Conservation (phyloP, 2,888 invertebrate genomes). For the Operophtera brumata region DNA sequence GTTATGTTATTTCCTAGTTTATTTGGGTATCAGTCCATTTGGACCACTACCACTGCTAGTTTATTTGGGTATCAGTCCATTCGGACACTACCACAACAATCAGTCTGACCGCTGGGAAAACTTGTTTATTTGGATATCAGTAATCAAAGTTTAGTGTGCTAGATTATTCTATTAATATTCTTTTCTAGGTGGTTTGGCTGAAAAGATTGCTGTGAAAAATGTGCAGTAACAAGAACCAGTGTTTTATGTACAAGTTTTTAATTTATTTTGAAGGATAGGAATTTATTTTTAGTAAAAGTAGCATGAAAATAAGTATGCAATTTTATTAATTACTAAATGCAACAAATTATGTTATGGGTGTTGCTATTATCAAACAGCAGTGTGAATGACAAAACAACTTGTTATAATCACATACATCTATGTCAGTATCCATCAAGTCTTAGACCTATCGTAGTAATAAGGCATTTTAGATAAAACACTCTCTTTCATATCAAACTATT, state of each 20-base stretch:
- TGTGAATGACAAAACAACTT: constrained; percentile 66
- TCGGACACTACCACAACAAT: too few relatives aligned
- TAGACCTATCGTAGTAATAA: constrained; percentile 77
- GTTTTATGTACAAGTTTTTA: not conserved
- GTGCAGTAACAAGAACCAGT: constrained; percentile 19
- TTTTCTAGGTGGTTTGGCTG: constrained; percentile 42
- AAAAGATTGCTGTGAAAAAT: constrained; percentile 35
- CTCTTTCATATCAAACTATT: constrained; percentile 78
- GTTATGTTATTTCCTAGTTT: too few relatives aligned
- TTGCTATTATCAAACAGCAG: constrained; percentile 66
- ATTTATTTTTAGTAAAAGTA: constrained; percentile 41
- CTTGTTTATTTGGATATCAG: too few relatives aligned
- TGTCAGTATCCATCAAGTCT: constrained; percentile 79
- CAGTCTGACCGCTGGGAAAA: too few relatives aligned
- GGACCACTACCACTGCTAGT: too few relatives aligned
- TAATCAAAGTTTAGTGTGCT: too few relatives aligned
- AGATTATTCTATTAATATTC: too few relatives aligned
- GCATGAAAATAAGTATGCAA: constrained; percentile 76
- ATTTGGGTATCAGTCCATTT: too few relatives aligned
- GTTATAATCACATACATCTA: constrained; percentile 63
- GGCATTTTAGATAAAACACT: constrained; percentile 79
- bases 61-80: too few relatives aligned
- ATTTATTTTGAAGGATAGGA: not conserved
- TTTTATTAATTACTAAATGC: constrained; percentile 80
- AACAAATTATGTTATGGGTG: constrained; percentile 74